Conservation (phyloP, 2,797 vertebrate genomes). For the Neosilurus mollespiculum region DNA sequence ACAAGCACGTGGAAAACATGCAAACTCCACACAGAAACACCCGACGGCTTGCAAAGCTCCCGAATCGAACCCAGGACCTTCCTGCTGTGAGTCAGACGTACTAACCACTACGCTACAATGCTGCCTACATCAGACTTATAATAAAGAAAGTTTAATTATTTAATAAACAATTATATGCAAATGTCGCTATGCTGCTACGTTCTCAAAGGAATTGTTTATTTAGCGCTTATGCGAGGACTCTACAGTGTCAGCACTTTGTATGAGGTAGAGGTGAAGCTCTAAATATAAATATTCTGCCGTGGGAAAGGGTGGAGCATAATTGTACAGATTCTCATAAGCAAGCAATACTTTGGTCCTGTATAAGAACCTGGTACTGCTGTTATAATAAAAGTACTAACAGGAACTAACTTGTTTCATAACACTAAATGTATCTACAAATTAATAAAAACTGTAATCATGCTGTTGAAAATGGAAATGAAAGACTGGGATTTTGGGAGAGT, state of each 20-base stretch:
- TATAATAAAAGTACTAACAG: constrained; percentile 5
- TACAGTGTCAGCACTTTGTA: not conserved
- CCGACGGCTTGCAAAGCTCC: too few relatives aligned
- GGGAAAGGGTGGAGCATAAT: not conserved
- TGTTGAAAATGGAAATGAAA: not conserved
- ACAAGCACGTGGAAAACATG: too few relatives aligned
- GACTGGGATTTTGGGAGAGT: not conserved
- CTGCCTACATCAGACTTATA: not conserved
- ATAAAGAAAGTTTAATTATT: not conserved
- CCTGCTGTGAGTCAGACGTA: too few relatives aligned
- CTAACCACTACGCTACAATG: too few relatives aligned
- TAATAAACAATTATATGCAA: not conserved
- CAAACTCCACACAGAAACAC: too few relatives aligned
- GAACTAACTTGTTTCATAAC: constrained; percentile 4
- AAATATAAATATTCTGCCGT: not conserved
- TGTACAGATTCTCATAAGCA: not conserved
- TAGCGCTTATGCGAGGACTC: not conserved
- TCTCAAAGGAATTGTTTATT: not conserved
- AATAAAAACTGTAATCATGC: not conserved
- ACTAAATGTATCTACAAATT: too few relatives aligned
- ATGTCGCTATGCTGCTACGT: not conserved
- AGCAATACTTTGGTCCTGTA: not conserved
- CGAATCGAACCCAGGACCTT: too few relatives aligned
- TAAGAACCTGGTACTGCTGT: not conserved
- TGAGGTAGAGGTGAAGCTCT: not conserved